phyloP scores from a whole-genome alignment of 2,888 invertebrate genomes.

The Gastracanthus pulcherrimus region DNA sequence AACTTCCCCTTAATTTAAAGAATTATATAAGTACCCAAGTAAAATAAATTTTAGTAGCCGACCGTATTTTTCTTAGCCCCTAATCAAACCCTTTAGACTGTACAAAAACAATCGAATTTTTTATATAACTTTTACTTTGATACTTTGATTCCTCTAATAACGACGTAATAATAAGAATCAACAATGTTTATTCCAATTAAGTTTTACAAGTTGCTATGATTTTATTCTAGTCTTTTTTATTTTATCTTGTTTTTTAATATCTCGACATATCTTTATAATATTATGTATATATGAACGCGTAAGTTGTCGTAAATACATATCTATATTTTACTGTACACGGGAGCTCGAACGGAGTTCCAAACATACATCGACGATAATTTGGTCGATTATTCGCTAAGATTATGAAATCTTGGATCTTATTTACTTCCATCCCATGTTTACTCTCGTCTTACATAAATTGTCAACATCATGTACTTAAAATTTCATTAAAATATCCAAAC shows the following conservation, averaged over 20 bases:
- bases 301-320: slow-evolving; percentile 67
- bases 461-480: slow-evolving; percentile 59
- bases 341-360: slow-evolving; percentile 65
- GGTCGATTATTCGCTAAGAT: slow-evolving; percentile 33
- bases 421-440: slow-evolving; percentile 10
- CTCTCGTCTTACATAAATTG: slow-evolving; percentile 60
- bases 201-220: slow-evolving; percentile 36
- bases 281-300: slow-evolving; percentile 66
- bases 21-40: too few relatives aligned
- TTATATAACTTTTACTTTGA: slow-evolving; percentile 28
- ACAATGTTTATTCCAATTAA: slow-evolving; percentile 64
- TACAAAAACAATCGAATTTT: slow-evolving; percentile 62
- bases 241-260: slow-evolving; percentile 49
- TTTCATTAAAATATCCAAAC: neutral
- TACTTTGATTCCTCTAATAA: slow-evolving; percentile 42
- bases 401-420: slow-evolving; percentile 17
- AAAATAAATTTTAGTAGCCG: too few relatives aligned
- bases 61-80: slow-evolving; percentile 17
- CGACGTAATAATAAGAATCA: slow-evolving; percentile 64
- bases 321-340: slow-evolving; percentile 72
- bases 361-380: slow-evolving; percentile 37
- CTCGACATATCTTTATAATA: slow-evolving; percentile 63
- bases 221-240: slow-evolving; percentile 57
- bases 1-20: too few relatives aligned
- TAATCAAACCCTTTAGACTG: slow-evolving; percentile 65